Evolutionary conservation across 1,140 invertebrate species (phyloP).

Genomic region (Eriosoma lanigerum): DNA sequence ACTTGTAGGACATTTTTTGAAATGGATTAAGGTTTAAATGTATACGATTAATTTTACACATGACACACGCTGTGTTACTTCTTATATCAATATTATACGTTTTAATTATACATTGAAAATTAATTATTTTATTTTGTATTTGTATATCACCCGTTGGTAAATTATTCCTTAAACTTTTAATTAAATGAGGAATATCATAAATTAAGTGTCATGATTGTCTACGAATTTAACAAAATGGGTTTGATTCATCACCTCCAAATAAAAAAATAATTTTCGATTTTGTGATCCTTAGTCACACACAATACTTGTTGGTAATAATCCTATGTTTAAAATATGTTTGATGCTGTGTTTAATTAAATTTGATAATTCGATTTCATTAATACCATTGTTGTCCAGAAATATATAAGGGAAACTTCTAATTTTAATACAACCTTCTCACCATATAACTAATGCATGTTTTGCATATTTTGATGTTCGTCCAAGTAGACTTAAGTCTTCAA

Average conservation of each 20-base stretch:
- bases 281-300: background rate
- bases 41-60: background rate
- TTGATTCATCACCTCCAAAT: background rate
- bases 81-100: background rate
- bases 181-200: slow-evolving; percentile 13
- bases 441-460: background rate
- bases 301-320: slow-evolving; percentile 13
- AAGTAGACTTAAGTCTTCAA: background rate
- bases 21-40: too few relatives aligned
- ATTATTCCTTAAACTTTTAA: slow-evolving; percentile 25
- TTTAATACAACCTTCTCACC: slow-evolving; percentile 2
- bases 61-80: background rate
- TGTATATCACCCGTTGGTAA: slow-evolving; percentile 1
- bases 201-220: background rate
- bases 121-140: slow-evolving; percentile 12
- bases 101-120: background rate
- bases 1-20: background rate
- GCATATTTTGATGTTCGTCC: background rate
- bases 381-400: background rate
- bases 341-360: slow-evolving; percentile 4
- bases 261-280: slow-evolving; percentile 12
- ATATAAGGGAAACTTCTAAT: slow-evolving; percentile 13
- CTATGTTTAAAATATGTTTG: slow-evolving; percentile 16
- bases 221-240: background rate
- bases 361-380: background rate